Evolutionary conservation across 2,113 vertebrate species (phyloP), one percentile per base, ranked within the genome.

Genomic region (Muntiacus muntjak): DNA sequence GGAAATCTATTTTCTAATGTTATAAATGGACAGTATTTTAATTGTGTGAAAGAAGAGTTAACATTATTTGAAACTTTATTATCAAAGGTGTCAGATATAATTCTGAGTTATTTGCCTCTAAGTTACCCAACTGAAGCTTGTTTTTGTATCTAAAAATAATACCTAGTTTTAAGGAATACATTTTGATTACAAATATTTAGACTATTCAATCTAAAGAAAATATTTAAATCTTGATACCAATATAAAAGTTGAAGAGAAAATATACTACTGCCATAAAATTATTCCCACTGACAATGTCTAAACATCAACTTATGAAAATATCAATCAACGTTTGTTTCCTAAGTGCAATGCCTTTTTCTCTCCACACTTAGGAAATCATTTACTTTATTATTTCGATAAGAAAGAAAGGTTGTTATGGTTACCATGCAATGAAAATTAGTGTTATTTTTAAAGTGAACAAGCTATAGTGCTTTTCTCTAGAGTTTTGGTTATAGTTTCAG

Each of bases 301-400:
- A 96, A 81, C 64, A 76, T 33, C n/a, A 84, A 40, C 50, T 71
- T 71, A 71, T 54, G 89, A 96, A 92, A 97, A 96, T 85, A 92
- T 78, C 78, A 81, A 86, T 96, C 78, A 52, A 43, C 13, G 30
- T n/a, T 78, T 26, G 58, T 36, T 87, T 85, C 64, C 79, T 43
- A 36, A 64, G 30, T 14, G 85, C 60, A 50, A 16, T 4, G 67
- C 36, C 47, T 86, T 26, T 47, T 87, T 92, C 91, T 96, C 78
- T 67, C 82, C 79, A 86, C 79, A 62, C 85, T 81, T 85, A 90
- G 89, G 52, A 50, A 95, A 95, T 81, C 83, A 94, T 79, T 91
- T 67, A 25, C 58, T 93, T 93, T 87, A 86, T 67, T 92, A 94
- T 89, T 92, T 84, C 67, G 6, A 43, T 89, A 95, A 74, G 79